Conservation (phyloP, 2,113 vertebrate genomes). For the Oreochromis tanganicae region DNA sequence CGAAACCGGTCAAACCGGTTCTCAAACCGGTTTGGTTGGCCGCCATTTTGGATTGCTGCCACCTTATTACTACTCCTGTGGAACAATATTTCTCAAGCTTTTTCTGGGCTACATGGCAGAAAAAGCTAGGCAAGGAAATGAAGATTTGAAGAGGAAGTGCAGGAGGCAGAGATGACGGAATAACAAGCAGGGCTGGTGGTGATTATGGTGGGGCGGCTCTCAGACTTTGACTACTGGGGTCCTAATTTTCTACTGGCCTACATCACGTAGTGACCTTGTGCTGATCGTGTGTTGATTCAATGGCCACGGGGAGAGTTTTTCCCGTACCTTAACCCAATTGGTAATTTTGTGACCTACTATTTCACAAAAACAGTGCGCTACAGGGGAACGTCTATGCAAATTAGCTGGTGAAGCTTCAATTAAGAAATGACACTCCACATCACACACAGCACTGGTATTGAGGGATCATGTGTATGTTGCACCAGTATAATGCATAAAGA, state of each 20-base stretch:
- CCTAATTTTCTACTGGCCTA: neutral
- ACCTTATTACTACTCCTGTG: no score
- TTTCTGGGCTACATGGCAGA: neutral
- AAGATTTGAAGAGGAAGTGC: neutral
- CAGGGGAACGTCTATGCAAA: neutral
- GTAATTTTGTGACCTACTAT: conserved; percentile 4
- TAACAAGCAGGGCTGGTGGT: neutral
- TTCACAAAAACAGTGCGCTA: neutral
- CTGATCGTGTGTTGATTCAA: conserved; percentile 9
- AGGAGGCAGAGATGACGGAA: neutral
- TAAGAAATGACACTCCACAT: neutral
- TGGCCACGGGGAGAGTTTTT: neutral
- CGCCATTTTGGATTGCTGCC: no score
- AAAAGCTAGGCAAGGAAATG: neutral
- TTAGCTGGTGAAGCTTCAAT: neutral
- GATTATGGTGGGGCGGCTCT: neutral
- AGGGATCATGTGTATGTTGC: neutral
- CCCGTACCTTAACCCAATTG: neutral
- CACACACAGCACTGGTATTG: neutral
- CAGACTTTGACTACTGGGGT: neutral
- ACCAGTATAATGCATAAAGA: neutral
- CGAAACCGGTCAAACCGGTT: no score
- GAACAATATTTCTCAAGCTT: conserved; percentile 7
- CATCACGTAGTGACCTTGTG: conserved; percentile 26
- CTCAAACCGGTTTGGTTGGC: no score